Base-by-base conservation (phyloP, 1,140 invertebrate genomes). In the Aphaenogaster rudis region DNA sequence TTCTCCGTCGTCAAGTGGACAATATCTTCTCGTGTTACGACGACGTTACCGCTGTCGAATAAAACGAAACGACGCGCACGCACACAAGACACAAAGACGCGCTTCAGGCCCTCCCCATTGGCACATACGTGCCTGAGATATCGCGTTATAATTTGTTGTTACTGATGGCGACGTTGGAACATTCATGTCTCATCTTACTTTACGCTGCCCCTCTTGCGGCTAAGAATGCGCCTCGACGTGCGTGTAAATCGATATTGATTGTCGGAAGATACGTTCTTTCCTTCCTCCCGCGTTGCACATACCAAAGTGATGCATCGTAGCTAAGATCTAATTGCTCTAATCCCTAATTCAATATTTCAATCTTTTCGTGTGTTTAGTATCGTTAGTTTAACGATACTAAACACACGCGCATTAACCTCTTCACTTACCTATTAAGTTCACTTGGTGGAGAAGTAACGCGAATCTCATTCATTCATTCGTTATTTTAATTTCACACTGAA, bases 11-110 rank as follows among this genome's bases (percentile, higher is more conserved):
- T 91, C 92, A 87, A 90, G 88, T 86, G 89, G 90, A 93, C 91
- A 93, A 93, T 93, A 92, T 91, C 92, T 91, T 93, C 91, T 93
- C 92, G 85, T 89, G 87, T 93, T 93, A 91, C 92, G 88, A 86
- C 81, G 88, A 88, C 88, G 88, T 91, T 91, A 90, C 88, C 85
- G 82, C 91, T 91, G 78, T 77, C 82, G 90, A 88, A 92, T 84
- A 91, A 92, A 93, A 93, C 92, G 89, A 84, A 67, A 76, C 69
- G 80, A 74, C n/a, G 69, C 64, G 39, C 42, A 45, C 67, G 17
- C 39, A 42, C 64, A 42, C 50, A 17, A 11, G 15, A 5, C 28
- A 52, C 36, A n/a, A 28, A 59, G 28, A 89, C 71, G 48, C 82
- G 48, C 52, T 85, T 52, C 88, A 78, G 69, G 33, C 82, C 42